Evolutionary conservation across 1,140 invertebrate genomes (phyloP), one percentile per base, ranked within the genome.

Genomic region (Thaumatotibia leucotreta): DNA sequence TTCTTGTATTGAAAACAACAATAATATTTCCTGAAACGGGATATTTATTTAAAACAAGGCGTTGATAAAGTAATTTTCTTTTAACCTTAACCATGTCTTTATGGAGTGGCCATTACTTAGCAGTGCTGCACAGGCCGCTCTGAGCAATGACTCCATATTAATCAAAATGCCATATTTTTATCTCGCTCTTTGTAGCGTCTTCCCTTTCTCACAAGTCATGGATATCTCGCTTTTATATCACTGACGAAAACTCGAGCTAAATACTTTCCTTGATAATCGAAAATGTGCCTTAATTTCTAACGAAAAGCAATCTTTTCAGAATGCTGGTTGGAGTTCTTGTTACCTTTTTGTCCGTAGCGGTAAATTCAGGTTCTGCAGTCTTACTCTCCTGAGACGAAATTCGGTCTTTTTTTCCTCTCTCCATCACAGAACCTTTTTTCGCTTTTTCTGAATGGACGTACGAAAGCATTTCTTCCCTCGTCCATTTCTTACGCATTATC

Each of bases 1-100:
- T 82, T 84, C 84, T 87, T 83, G 86, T 88, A 87, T 89, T 81
- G 79, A 79, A 86, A 86, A 88, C 80, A 87, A 87, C 86, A 88
- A 91, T 86, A 89, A 89, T 90, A 90, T 88, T 88, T 91, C 88
- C 88, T 88, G 88, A 91, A 91, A 91, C 85, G 83, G 86, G 86
- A 89, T 88, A 91, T 91, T 91, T 91, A 88, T 91, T 91, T 88
- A 88, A 91, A 91, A 89, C 88, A 88, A 91, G 88, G 84, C 86
- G 88, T 88, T 91, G 88, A 91, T 91, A 89, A 91, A 91, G 86
- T 91, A 91, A 91, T 91, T 91, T 91, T 91, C 86, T 91, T 91
- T 91, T 88, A 89, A 91, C 88, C 88, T 89, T 91, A 88, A 91
- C 86, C 88, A 84, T 91, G 86, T 91, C 86, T 91, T 91, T 88